phyloP scores from a whole-genome alignment of 2,888 invertebrate genomes.

The Serripes groenlandicus region DNA sequence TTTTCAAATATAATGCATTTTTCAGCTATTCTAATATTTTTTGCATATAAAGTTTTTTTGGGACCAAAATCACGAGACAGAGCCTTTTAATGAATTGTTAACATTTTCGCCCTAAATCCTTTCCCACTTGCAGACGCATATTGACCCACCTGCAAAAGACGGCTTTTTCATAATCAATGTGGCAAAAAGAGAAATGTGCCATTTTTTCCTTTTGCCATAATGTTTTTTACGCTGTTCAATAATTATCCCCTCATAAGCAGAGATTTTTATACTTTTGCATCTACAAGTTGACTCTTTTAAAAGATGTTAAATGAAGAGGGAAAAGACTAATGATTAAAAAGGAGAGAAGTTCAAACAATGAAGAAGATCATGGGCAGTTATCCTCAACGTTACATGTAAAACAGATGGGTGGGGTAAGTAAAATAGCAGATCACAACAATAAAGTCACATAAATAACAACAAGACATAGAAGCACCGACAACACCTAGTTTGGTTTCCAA shows the following conservation, averaged over 20 bases:
- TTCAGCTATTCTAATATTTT: no score
- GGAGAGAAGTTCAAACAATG: not conserved
- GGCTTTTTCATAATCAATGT: not conserved
- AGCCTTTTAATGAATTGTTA: no score
- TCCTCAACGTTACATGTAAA: not conserved
- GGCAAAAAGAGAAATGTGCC: not conserved
- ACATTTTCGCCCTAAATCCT: no score
- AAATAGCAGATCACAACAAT: conserved; percentile 6
- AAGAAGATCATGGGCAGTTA: not conserved
- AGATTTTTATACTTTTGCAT: not conserved
- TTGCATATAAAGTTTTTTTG: no score
- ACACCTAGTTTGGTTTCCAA: conserved; percentile 15
- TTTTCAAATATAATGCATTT: no score
- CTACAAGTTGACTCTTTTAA: not conserved
- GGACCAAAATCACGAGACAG: no score
- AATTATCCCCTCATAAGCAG: not conserved
- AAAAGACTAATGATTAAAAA: no score
- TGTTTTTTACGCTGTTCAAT: not conserved
- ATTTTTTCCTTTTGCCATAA: conserved; percentile 3
- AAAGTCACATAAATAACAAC: conserved; percentile 27
- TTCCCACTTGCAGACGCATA: no score
- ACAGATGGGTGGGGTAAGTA: conserved; percentile 21
- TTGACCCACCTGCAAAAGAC: no score
- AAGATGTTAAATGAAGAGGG: no score
- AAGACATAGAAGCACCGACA: conserved; percentile 22